Percentiles rank a stretch among this genome's conserved stretches.
Evolutionary conservation across 2,113 vertebrate genomes (phyloP).

Genomic region (Prinia subflava): DNA sequence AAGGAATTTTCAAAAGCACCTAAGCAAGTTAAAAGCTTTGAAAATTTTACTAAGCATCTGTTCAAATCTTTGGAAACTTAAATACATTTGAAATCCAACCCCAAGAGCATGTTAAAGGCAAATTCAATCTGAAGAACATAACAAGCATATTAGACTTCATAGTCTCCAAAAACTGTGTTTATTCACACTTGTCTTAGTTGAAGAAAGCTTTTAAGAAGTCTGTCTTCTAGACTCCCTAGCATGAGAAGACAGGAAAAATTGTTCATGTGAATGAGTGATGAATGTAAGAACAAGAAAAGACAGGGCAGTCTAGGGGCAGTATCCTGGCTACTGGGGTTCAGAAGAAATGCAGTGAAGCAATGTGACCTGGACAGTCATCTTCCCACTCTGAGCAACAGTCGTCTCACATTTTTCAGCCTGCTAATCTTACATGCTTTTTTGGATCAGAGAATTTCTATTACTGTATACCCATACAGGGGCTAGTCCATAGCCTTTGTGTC

Average conservation of each 20-base stretch:
- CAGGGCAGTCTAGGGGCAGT: background rate
- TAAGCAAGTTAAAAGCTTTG: slow-evolving; percentile 45
- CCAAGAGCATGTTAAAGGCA: background rate
- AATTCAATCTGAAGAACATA: background rate
- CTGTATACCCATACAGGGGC: background rate
- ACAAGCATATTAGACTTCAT: background rate
- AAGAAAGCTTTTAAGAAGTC: slow-evolving; percentile 5
- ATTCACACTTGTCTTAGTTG: background rate
- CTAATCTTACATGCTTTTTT: background rate
- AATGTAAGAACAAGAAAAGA: background rate
- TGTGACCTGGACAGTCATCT: background rate
- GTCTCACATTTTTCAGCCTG: background rate
- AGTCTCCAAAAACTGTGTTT: background rate
- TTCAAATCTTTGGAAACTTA: slow-evolving; percentile 41
- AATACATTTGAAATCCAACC: slow-evolving; percentile 37
- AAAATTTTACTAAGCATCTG: slow-evolving; percentile 39
- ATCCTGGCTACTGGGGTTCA: background rate
- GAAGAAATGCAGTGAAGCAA: background rate
- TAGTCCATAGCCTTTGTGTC: rapidly evolving
- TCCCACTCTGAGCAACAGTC: background rate
- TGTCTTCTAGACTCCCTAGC: background rate
- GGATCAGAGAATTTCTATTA: background rate
- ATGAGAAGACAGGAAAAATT: background rate
- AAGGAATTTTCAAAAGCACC: slow-evolving; percentile 19
- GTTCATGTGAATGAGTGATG: background rate